Evolutionary conservation across 2,797 vertebrate species (phyloP).

Genomic region (Clamator glandarius): DNA sequence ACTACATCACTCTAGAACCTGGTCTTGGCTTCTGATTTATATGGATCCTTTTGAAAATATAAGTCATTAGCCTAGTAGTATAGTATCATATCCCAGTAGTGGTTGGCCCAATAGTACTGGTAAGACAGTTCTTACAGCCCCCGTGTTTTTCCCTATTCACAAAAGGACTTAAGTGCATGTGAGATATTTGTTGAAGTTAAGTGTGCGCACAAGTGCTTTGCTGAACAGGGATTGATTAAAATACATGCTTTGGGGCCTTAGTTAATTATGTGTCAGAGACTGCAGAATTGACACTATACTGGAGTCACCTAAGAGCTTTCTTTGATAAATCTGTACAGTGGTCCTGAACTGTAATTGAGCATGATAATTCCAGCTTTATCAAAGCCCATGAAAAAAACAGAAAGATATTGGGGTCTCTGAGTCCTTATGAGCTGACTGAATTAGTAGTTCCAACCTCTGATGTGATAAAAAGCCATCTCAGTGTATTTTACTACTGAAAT

Average conservation of each 20-base stretch:
- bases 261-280: slow-evolving; percentile 46
- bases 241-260: slow-evolving; percentile 36
- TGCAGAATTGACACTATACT: background rate
- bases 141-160: background rate
- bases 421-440: background rate
- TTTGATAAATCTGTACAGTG: background rate
- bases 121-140: background rate
- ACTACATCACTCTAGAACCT: background rate
- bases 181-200: background rate
- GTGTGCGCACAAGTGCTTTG: background rate
- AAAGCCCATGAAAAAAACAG: background rate
- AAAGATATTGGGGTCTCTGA: background rate
- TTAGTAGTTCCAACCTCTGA: background rate
- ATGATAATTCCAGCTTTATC: slow-evolving; percentile 15
- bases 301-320: background rate
- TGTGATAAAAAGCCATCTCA: background rate
- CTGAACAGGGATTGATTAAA: slow-evolving; percentile 45
- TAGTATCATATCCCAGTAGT: background rate
- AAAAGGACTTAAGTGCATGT: background rate
- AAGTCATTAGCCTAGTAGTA: background rate
- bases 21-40: background rate
- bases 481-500: background rate
- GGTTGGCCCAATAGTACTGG: background rate
- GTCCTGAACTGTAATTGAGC: slow-evolving; percentile 14
- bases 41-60: background rate